Evolutionary conservation across 2,888 invertebrate genomes (phyloP).

Genomic region (Phrixothrix hirtus): DNA sequence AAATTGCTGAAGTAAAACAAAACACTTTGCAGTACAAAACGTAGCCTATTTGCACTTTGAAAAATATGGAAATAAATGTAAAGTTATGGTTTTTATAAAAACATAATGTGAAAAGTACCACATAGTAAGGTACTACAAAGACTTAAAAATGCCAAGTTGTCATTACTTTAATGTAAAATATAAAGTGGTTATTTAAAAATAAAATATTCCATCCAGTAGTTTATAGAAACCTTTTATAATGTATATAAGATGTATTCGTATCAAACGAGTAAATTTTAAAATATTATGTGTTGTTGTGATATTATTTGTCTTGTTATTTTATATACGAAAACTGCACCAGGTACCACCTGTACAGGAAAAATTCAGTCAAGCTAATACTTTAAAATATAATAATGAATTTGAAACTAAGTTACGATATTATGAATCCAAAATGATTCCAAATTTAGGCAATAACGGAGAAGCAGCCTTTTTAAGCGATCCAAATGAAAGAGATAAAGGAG

Average conservation of each 20-base stretch:
- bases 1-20: not conserved
- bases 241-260: constrained; percentile 17
- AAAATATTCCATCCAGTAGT: constrained; percentile 14
- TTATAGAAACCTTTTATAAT: constrained; percentile 8
- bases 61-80: not conserved
- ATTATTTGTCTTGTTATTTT: constrained; percentile 5
- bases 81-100: not conserved
- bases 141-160: constrained; percentile 7
- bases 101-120: not conserved
- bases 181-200: constrained; percentile 5
- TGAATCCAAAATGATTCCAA: constrained; percentile 67
- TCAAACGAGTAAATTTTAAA: constrained; percentile 5
- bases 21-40: not conserved
- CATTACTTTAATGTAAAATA: not conserved
- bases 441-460: constrained; percentile 73
- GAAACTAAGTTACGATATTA: constrained; percentile 47
- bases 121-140: not conserved
- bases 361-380: not conserved
- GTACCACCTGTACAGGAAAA: not conserved
- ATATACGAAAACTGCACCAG: constrained; percentile 10
- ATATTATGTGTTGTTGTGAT: constrained; percentile 1
- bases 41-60: not conserved
- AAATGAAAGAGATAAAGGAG: constrained; percentile 70
- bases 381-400: constrained; percentile 3
- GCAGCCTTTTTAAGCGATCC: constrained; percentile 68